phyloP scores from a whole-genome alignment of 2,888 invertebrate genomes.

The Meta bourneti region DNA sequence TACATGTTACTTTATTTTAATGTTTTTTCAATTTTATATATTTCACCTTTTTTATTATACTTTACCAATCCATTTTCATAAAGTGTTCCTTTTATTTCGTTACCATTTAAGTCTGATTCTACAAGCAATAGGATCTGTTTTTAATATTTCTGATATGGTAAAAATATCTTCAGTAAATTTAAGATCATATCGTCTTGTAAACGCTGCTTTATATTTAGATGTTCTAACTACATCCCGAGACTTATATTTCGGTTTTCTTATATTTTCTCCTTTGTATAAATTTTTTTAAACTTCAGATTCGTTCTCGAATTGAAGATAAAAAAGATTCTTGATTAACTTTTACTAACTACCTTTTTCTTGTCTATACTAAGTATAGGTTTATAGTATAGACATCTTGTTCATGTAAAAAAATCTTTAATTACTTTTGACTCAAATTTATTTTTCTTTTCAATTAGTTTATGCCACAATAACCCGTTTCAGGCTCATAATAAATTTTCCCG shows the following conservation, averaged over 20 bases:
- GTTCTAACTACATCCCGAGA: background rate
- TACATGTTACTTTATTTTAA: background rate
- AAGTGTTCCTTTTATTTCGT: background rate
- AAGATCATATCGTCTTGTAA: background rate
- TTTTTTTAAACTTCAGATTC: background rate
- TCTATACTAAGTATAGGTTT: no score
- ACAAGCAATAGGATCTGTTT: background rate
- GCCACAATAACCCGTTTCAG: no score
- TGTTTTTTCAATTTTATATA: background rate
- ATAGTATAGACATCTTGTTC: no score
- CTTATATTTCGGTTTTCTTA: background rate
- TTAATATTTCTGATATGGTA: background rate
- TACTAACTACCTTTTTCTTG: no score
- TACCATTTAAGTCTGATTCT: background rate
- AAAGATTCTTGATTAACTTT: no score
- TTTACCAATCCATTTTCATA: background rate
- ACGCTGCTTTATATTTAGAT: background rate
- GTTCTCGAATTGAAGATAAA: no score
- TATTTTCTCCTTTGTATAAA: background rate
- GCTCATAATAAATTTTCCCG: no score
- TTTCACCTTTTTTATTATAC: background rate
- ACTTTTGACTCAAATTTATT: no score
- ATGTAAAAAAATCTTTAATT: no score
- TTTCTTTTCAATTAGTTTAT: no score
- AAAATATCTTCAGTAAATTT: background rate